phyloP scores from a whole-genome alignment of 2,888 invertebrate species.

The Lypha dubia region DNA sequence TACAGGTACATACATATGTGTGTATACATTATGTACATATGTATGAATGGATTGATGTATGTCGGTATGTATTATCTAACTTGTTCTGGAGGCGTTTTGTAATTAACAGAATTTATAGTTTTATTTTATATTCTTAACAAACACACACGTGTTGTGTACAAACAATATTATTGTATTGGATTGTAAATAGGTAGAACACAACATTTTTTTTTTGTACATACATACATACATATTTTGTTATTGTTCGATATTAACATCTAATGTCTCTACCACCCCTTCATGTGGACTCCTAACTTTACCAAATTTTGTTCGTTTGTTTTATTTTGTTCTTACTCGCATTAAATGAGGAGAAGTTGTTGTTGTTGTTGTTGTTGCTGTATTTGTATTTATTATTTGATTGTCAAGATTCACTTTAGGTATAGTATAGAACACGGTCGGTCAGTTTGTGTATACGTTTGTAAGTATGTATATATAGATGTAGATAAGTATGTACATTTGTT shows the following conservation, averaged over 20 bases:
- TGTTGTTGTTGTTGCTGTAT: slow-evolving; percentile 52
- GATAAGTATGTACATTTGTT: slow-evolving; percentile 37
- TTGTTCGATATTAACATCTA: slow-evolving; percentile 37
- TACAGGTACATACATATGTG: not conserved
- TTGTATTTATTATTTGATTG: slow-evolving; percentile 55
- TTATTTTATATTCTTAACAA: not conserved
- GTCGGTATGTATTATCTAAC: not conserved
- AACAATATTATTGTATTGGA: not conserved
- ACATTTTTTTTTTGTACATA: not conserved
- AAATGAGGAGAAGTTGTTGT: slow-evolving; percentile 63
- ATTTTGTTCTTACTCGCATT: slow-evolving; percentile 46
- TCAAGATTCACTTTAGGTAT: slow-evolving; percentile 69
- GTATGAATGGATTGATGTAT: not conserved
- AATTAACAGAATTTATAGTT: not conserved
- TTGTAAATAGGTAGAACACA: slow-evolving; percentile 8
- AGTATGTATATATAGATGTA: slow-evolving; percentile 8
- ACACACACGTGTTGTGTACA: not conserved
- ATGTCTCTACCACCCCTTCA: slow-evolving; percentile 34
- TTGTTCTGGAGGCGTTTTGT: slow-evolving; percentile 1
- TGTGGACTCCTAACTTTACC: not conserved
- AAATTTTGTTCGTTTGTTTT: slow-evolving; percentile 15
- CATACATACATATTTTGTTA: not conserved
- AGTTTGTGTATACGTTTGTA: slow-evolving; percentile 37
- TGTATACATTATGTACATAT: not conserved
- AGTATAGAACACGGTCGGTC: slow-evolving; percentile 68